phyloP scores from a whole-genome alignment of 2,888 invertebrate genomes.

The Drosophila anomelani region DNA sequence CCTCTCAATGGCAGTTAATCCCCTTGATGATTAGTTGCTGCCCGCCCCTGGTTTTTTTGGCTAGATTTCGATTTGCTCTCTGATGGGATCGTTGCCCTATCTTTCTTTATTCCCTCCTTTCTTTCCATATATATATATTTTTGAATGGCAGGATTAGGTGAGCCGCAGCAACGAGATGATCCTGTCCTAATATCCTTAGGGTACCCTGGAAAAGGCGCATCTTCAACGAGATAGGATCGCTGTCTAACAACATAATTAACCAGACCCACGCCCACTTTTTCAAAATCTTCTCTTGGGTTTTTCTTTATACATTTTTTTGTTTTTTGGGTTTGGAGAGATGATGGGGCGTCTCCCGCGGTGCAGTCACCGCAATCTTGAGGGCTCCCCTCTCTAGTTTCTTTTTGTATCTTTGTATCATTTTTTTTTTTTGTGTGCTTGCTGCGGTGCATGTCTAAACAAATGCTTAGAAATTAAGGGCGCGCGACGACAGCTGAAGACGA shows the following conservation, averaged over 20 bases:
- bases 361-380: conserved; percentile 42
- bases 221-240: conserved; percentile 37
- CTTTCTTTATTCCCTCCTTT: too few species aligned
- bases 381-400: background rate
- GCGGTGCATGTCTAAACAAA: conserved; percentile 70
- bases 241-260: conserved; percentile 72
- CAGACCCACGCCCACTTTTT: conserved; percentile 41
- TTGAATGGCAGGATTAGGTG: conserved; percentile 31
- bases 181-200: conserved; percentile 40
- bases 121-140: background rate
- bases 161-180: conserved; percentile 41
- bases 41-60: conserved; percentile 28
- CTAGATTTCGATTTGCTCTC: conserved; percentile 6
- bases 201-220: conserved; percentile 53
- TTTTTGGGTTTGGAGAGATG: conserved; percentile 28
- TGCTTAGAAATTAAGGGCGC: conserved; percentile 72
- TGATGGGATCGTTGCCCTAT: conserved; percentile 18
- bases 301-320: background rate
- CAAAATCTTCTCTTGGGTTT: background rate
- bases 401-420: conserved; percentile 33
- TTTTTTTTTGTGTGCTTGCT: background rate
- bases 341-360: conserved; percentile 54
- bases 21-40: conserved; percentile 45
- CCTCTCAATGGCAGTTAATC: conserved; percentile 44
- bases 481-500: conserved; percentile 71